phyloP scores from a whole-genome alignment of 2,888 invertebrate genomes.

The Eristalis intricaria region DNA sequence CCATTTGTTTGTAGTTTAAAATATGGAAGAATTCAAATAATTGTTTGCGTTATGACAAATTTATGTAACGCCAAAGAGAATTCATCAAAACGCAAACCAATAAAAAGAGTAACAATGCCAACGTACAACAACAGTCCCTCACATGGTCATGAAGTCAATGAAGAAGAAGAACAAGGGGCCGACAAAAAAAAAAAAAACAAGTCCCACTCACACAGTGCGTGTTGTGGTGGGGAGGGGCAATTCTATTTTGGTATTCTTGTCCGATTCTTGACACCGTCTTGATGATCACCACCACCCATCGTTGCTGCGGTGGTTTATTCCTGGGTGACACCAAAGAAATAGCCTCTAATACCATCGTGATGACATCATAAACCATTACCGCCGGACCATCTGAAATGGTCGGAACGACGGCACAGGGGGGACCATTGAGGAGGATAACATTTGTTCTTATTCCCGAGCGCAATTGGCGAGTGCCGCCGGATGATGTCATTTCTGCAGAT shows the following conservation, averaged over 20 bases:
- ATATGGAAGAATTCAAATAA: slow-evolving; percentile 22
- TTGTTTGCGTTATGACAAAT: slow-evolving; percentile 44
- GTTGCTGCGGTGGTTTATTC: slow-evolving; percentile 37
- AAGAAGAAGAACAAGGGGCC: neutral
- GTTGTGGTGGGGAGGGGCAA: neutral
- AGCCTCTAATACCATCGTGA: slow-evolving; percentile 43
- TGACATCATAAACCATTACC: slow-evolving; percentile 57
- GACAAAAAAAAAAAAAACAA: neutral
- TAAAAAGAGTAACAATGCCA: neutral
- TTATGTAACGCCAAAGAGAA: slow-evolving; percentile 38
- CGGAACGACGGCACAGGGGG: neutral
- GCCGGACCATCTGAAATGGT: neutral
- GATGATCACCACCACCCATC: slow-evolving; percentile 17
- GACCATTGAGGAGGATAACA: slow-evolving; percentile 11
- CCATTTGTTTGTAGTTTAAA: neutral
- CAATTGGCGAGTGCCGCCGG: neutral
- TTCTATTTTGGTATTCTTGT: slow-evolving; percentile 22
- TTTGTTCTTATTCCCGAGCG: slow-evolving; percentile 39
- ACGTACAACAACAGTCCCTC: neutral
- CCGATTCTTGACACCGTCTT: slow-evolving; percentile 22
- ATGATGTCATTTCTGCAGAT: slow-evolving; percentile 42
- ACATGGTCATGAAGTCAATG: slow-evolving; percentile 3
- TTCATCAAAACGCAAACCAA: slow-evolving; percentile 19
- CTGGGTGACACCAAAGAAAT: slow-evolving; percentile 45
- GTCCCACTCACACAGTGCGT: neutral